phyloP scores from a whole-genome alignment of 2,113 vertebrate species.

The Tragulus kanchil region DNA sequence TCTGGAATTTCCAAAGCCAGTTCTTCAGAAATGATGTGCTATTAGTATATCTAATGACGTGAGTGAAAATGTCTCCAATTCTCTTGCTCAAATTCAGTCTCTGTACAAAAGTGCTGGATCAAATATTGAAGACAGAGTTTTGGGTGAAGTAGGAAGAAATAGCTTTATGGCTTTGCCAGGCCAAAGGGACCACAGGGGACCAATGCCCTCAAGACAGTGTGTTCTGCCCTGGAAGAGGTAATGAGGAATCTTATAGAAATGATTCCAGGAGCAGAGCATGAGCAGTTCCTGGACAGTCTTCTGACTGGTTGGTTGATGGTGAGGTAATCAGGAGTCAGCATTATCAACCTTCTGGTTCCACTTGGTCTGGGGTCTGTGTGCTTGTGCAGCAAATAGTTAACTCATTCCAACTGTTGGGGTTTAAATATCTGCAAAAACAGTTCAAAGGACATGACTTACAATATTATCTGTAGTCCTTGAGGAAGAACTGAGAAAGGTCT shows the following conservation, averaged over 20 bases:
- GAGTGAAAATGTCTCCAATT: not conserved
- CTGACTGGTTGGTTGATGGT: not conserved
- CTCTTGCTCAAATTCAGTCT: not conserved
- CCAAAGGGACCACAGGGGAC: not conserved
- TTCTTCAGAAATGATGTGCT: not conserved
- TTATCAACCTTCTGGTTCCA: not conserved
- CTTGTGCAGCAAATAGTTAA: not conserved
- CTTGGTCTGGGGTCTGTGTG: not conserved
- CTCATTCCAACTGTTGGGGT: not conserved
- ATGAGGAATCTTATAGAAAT: not conserved
- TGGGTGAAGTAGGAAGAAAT: not conserved
- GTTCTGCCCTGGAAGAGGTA: not conserved
- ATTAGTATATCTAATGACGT: not conserved
- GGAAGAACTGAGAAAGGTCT: not conserved
- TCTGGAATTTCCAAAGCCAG: not conserved
- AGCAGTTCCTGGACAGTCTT: not conserved
- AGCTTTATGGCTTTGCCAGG: not conserved
- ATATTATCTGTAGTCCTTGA: not conserved
- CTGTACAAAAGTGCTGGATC: not conserved
- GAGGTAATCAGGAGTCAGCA: not conserved
- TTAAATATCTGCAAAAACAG: not conserved
- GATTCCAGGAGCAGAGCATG: not conserved
- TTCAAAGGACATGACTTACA: not conserved
- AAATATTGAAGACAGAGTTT: not conserved
- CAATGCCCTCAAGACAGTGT: not conserved